phyloP scores from a whole-genome alignment of 1,140 invertebrate genomes.

The Acromyrmex charruanus region DNA sequence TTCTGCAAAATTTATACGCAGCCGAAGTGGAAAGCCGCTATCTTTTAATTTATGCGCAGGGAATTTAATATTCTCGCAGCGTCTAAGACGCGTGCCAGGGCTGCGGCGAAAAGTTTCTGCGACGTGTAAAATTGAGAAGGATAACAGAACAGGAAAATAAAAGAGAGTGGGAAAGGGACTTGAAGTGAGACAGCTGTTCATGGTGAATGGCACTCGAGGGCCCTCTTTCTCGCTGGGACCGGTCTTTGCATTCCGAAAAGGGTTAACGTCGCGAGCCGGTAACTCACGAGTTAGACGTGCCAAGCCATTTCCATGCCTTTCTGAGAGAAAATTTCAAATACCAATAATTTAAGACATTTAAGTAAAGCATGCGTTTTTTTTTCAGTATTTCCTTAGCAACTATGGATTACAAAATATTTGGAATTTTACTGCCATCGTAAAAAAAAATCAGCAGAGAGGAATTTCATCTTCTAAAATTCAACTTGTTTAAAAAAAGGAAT shows the following conservation, averaged over 20 bases:
- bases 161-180: not conserved
- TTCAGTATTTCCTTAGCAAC: not conserved
- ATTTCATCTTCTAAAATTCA: not conserved
- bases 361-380: not conserved
- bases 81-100: slow-evolving; percentile 78
- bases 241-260: slow-evolving; percentile 77
- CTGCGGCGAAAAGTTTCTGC: slow-evolving; percentile 67
- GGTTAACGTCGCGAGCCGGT: slow-evolving; percentile 71
- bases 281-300: slow-evolving; percentile 61
- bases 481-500: not conserved
- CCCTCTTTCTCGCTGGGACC: slow-evolving; percentile 69
- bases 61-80: slow-evolving; percentile 85
- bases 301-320: slow-evolving; percentile 1
- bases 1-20: slow-evolving; percentile 80
- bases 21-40: slow-evolving; percentile 79
- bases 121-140: slow-evolving; percentile 47
- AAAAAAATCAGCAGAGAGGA: not conserved
- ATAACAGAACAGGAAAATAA: slow-evolving; percentile 40
- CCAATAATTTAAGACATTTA: slow-evolving; percentile 11
- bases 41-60: slow-evolving; percentile 85
- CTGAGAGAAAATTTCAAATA: slow-evolving; percentile 40
- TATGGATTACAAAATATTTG: slow-evolving; percentile 23
- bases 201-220: slow-evolving; percentile 68
- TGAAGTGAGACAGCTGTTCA: slow-evolving; percentile 34
- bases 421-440: slow-evolving; percentile 11